Evolutionary conservation across 2,888 invertebrate species (phyloP).

Genomic region (Hypsopygia costalis): DNA sequence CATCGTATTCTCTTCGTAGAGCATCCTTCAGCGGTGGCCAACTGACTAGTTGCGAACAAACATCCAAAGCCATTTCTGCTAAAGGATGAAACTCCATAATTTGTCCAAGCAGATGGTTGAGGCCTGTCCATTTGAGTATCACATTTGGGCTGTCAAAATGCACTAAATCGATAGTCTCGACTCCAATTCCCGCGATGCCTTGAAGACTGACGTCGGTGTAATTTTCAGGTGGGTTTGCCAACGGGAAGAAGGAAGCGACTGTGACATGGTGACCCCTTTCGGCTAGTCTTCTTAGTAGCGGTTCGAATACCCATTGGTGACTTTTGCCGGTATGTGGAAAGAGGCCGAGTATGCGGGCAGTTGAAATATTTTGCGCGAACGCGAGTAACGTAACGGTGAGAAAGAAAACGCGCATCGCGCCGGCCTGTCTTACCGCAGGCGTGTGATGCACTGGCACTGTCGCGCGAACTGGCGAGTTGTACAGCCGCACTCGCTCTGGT

Average conservation of each 20-base stretch:
- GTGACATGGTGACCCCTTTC: constrained; percentile 82
- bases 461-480: not conserved
- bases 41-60: constrained; percentile 59
- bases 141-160: constrained; percentile 39
- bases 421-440: constrained; percentile 23
- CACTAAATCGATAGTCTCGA: constrained; percentile 52
- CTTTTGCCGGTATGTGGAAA: constrained; percentile 82
- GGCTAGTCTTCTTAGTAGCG: constrained; percentile 75
- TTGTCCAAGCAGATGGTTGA: constrained; percentile 42
- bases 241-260: constrained; percentile 81
- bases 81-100: constrained; percentile 45
- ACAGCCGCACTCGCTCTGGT: not conserved
- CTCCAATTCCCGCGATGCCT: constrained; percentile 49
- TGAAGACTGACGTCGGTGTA: constrained; percentile 66
- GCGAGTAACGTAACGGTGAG: constrained; percentile 31
- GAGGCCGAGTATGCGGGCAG: constrained; percentile 77
- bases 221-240: constrained; percentile 61
- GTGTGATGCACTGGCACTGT: constrained; percentile 6
- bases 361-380: constrained; percentile 34
- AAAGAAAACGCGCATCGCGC: constrained; percentile 43
- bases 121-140: constrained; percentile 35
- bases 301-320: constrained; percentile 82
- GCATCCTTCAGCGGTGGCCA: constrained; percentile 54
- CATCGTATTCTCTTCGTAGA: constrained; percentile 77
- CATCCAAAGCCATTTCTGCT: constrained; percentile 45